Percentiles rank a stretch among this genome's conserved stretches.
These are phyloP conservation scores for Ethmia dodecea DNA, from an alignment of 2,888 invertebrate species.

Conservation along the genomic window DNA sequence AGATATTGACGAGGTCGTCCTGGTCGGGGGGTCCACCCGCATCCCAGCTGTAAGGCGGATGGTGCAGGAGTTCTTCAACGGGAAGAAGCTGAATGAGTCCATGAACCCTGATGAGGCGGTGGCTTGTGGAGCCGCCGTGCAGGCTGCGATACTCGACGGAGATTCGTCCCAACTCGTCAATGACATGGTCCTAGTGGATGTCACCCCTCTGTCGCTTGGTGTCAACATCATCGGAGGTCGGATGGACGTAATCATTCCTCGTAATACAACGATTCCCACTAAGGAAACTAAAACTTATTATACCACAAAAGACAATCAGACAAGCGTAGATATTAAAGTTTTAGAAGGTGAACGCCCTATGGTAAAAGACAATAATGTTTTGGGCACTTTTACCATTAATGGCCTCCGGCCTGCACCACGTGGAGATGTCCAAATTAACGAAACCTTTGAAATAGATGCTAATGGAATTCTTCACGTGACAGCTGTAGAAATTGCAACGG, in stretches of 20 bases:
- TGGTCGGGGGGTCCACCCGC: slow-evolving; percentile 87
- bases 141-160: slow-evolving; percentile 81
- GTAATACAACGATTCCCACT: slow-evolving; percentile 80
- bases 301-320: slow-evolving; percentile 86
- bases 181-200: slow-evolving; percentile 74
- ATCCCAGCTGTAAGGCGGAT: slow-evolving; percentile 85
- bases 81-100: slow-evolving; percentile 80
- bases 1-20: slow-evolving; percentile 83
- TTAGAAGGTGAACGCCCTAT: slow-evolving; percentile 84
- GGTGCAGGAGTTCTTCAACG: slow-evolving; percentile 82
- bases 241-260: slow-evolving; percentile 82
- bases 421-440: slow-evolving; percentile 76
- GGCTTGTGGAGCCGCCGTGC: slow-evolving; percentile 83
- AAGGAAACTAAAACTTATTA: slow-evolving; percentile 82
- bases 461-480: slow-evolving; percentile 86
- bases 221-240: slow-evolving; percentile 85
- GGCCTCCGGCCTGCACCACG: slow-evolving; percentile 79
- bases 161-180: slow-evolving; percentile 83
- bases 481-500: slow-evolving; percentile 79
- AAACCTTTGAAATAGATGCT: slow-evolving; percentile 82
- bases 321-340: slow-evolving; percentile 81
- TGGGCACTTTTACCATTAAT: slow-evolving; percentile 75
- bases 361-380: slow-evolving; percentile 82
- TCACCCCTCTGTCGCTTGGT: slow-evolving; percentile 78
- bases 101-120: slow-evolving; percentile 87